Percentiles rank a stretch among this genome's conserved stretches.
phyloP scores from a whole-genome alignment of 1,140 invertebrate genomes.

The Drosophila subobscura region DNA sequence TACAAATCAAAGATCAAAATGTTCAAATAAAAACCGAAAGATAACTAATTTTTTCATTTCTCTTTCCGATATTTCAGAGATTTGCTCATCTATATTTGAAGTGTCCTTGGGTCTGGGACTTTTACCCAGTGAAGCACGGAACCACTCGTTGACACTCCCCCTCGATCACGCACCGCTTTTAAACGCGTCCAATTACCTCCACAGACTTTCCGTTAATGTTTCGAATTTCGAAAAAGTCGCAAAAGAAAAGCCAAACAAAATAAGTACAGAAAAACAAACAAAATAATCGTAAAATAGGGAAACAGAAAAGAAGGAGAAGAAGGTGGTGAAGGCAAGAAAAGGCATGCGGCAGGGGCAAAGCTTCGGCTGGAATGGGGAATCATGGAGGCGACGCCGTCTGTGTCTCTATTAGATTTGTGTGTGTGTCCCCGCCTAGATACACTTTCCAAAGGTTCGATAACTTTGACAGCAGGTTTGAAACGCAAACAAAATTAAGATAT shows the following conservation, averaged over 20 bases:
- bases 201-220: constrained; percentile 77
- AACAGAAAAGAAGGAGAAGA: constrained; percentile 9
- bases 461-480: no score
- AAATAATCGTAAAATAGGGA: constrained; percentile 27
- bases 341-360: constrained; percentile 15
- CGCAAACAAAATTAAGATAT: no score
- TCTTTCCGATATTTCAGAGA: no score
- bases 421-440: background rate
- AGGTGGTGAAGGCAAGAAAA: constrained; percentile 6
- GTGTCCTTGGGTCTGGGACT: background rate
- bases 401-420: constrained; percentile 1
- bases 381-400: constrained; percentile 10
- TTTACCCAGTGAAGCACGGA: background rate
- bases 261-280: constrained; percentile 33
- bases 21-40: no score
- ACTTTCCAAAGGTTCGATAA: no score
- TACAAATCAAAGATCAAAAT: background rate
- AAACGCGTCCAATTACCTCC: constrained; percentile 77
- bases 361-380: constrained; percentile 40
- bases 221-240: constrained; percentile 72
- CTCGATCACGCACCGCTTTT: constrained; percentile 34
- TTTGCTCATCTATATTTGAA: background rate
- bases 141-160: background rate
- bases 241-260: constrained; percentile 61
- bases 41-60: no score